phyloP scores from a whole-genome alignment of 1,140 invertebrate species.

The Pteromalus puparum region DNA sequence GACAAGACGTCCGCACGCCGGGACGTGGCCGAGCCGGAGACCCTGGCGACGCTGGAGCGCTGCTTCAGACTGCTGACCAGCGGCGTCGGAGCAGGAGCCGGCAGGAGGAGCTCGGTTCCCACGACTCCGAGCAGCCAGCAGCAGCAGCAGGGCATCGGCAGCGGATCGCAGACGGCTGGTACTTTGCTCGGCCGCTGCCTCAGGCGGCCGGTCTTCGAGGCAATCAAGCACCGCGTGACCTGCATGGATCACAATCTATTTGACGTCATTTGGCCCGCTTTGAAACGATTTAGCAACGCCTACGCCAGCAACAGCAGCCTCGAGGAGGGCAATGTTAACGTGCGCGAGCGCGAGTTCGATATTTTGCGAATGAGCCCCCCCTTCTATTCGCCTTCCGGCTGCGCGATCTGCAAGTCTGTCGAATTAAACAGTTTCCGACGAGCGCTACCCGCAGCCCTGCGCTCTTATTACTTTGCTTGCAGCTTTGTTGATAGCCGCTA shows the following conservation, averaged over 20 bases:
- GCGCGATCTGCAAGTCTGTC: no score
- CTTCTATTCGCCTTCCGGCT: background rate
- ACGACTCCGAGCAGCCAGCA: background rate
- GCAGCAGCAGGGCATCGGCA: conserved; percentile 55
- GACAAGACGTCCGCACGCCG: conserved; percentile 83
- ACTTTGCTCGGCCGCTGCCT: conserved; percentile 81
- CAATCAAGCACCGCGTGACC: conserved; percentile 82
- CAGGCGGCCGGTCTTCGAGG: conserved; percentile 81
- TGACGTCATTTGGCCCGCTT: conserved; percentile 87
- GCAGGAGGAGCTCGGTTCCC: conserved; percentile 75
- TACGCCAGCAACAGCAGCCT: conserved; percentile 62
- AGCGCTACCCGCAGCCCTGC: no score
- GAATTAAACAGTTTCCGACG: no score
- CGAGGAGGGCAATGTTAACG: conserved; percentile 51
- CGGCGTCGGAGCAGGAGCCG: conserved; percentile 54
- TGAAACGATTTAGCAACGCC: conserved; percentile 81
- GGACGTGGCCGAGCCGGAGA: conserved; percentile 81
- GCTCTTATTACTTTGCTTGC: no score
- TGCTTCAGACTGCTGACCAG: conserved; percentile 82
- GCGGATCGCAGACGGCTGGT: conserved; percentile 72
- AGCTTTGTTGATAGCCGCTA: no score
- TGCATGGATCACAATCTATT: conserved; percentile 87
- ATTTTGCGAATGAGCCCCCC: background rate
- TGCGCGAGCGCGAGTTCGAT: conserved; percentile 50
- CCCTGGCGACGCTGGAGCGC: conserved; percentile 81